These are phyloP conservation scores for Frankliniella fusca DNA, from an alignment of 2,888 invertebrate genomes.

Conservation along the genomic window DNA sequence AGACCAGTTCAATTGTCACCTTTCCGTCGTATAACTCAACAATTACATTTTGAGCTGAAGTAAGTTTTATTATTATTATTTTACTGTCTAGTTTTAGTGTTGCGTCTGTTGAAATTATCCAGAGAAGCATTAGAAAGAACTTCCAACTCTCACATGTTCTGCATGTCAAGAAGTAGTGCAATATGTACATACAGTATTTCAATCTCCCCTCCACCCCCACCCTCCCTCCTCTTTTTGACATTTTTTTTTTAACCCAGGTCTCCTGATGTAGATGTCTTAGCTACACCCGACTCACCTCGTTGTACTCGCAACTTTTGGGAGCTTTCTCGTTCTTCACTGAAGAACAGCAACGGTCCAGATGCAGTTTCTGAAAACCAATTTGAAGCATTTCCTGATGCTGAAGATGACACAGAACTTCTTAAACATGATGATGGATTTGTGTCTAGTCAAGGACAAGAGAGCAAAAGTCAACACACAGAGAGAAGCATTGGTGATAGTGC, in stretches of 20 bases:
- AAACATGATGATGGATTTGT: conserved; percentile 30
- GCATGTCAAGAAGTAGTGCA: too few relatives aligned
- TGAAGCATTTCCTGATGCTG: conserved; percentile 56
- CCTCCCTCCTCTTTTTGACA: too few relatives aligned
- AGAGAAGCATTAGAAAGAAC: too few relatives aligned
- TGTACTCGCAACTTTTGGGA: conserved; percentile 38
- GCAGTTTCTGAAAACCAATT: conserved; percentile 50
- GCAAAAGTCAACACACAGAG: neutral
- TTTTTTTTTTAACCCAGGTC: conserved; percentile 44
- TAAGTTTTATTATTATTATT: neutral
- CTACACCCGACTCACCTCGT: conserved; percentile 61
- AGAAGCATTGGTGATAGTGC: conserved; percentile 21
- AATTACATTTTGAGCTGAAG: conserved; percentile 65
- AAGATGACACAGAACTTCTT: conserved; percentile 46
- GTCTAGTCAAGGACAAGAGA: neutral
- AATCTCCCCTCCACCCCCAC: too few relatives aligned
- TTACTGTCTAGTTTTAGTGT: neutral
- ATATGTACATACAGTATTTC: neutral
- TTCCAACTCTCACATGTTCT: too few relatives aligned
- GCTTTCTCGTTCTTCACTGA: conserved; percentile 30
- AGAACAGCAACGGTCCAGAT: neutral
- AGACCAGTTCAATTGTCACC: conserved; percentile 57
- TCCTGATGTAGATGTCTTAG: conserved; percentile 68
- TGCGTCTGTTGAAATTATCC: neutral
- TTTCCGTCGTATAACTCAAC: conserved; percentile 72